Evolutionary conservation across 2,797 vertebrate genomes (phyloP), one percentile per base, ranked within the genome.

Genomic region (Gymnoscopelus braueri): DNA sequence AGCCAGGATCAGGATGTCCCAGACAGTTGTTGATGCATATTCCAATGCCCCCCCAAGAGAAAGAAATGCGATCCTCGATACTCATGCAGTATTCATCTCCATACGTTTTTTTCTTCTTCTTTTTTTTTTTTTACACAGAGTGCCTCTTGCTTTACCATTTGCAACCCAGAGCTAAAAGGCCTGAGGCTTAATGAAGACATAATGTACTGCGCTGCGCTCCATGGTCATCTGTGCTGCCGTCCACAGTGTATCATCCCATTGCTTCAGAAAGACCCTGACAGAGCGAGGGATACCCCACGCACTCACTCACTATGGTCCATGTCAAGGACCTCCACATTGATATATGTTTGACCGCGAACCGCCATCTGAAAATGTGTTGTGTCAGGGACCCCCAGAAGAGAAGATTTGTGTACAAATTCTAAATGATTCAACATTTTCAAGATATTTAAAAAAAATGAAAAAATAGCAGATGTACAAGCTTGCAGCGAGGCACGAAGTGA

Each of bases 141-240:
- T 53, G 35, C 54, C 67, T 72, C 56, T 63, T 64, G 55, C 71
- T 69, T 70, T 74, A 13, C 23, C 75, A 49, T 53, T 77, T n/a
- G 26, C 14, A 26, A 61, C 44, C 47, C 5, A 10, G 39, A 50
- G 24, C 15, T 15, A 63, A 54, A 53, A 35, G 71, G 77, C 80
- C 84, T 67, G 80, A 84, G 82, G 84, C 80, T 82, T 53, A 44
- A 87, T 87, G 76, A 83, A 44, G 39, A 44, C 9, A 89, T 87
- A 80, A 81, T 86, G 63, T 65, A 80, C 67, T 24, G 61, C 55
- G 67, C 35, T 67, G 49, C 75, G 62, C 68, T 78, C 61, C 3
- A 67, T 75, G 70, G 67, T 78, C 67, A 86, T 74, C 69, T 32
- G 63, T 84, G 84, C 74, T 78, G 59, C 5, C 79, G 56, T 72